These are phyloP conservation scores for Lagorchestes hirsutus DNA, from an alignment of 2,797 vertebrate species.

Conservation along the genomic window DNA sequence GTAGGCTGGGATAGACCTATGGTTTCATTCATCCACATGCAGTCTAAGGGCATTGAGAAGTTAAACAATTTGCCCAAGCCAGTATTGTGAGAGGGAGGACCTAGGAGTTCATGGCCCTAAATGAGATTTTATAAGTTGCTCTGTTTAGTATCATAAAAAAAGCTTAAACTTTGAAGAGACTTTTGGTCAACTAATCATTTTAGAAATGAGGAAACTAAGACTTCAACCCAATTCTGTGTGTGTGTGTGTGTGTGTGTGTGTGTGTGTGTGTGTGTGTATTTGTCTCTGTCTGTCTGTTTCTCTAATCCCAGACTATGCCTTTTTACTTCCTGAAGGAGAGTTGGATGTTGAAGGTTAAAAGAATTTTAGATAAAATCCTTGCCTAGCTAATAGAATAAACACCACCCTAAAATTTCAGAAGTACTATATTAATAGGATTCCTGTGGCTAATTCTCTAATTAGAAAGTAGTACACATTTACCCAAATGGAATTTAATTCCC, in stretches of 20 bases:
- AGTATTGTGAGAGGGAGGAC: neutral
- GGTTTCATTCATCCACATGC: neutral
- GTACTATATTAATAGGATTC: slow-evolving; percentile 10
- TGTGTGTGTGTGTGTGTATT: too few relatives aligned
- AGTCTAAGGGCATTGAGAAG: neutral
- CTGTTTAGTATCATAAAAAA: neutral
- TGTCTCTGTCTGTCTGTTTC: too few relatives aligned
- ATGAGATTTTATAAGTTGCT: neutral
- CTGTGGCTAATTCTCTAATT: slow-evolving; percentile 36
- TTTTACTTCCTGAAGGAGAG: slow-evolving; percentile 28
- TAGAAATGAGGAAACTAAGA: neutral
- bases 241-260: too few relatives aligned
- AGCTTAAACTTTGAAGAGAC: neutral
- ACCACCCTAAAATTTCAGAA: slow-evolving; percentile 10
- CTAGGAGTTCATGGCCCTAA: neutral
- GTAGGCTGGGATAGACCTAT: neutral
- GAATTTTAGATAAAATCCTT: slow-evolving; percentile 12
- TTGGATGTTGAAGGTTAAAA: neutral
- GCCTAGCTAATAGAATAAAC: slow-evolving; percentile 33
- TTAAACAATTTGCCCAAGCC: neutral
- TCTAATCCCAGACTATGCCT: neutral
- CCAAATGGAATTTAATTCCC: slow-evolving; percentile 18
- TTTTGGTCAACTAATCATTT: neutral
- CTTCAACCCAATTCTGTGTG: neutral
- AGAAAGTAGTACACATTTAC: slow-evolving; percentile 32